Conservation (phyloP, 1,140 invertebrate species). For the Drosophila nigromelanica region DNA sequence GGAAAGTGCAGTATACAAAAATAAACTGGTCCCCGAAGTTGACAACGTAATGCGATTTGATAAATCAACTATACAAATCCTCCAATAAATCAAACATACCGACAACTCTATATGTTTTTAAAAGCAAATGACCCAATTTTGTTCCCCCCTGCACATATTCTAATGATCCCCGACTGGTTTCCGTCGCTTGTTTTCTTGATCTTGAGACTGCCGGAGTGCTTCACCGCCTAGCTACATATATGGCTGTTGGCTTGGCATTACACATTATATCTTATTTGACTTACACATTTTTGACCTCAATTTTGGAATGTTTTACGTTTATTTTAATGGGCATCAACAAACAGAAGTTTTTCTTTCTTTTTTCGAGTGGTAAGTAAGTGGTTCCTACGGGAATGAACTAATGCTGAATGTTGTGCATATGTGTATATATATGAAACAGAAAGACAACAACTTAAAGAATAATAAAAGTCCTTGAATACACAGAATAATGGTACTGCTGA, state of each 20-base stretch:
- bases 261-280: slow-evolving; percentile 51
- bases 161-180: slow-evolving; percentile 26
- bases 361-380: slow-evolving; percentile 1
- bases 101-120: not conserved
- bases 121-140: slow-evolving; percentile 68
- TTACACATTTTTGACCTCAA: slow-evolving; percentile 73
- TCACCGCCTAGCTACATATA: not conserved
- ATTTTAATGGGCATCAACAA: slow-evolving; percentile 42
- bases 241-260: not conserved
- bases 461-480: too few relatives aligned
- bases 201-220: slow-evolving; percentile 1
- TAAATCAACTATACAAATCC: slow-evolving; percentile 71
- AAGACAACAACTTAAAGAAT: too few relatives aligned
- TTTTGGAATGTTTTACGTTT: slow-evolving; percentile 61
- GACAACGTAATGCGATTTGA: slow-evolving; percentile 49
- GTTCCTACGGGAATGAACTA: slow-evolving; percentile 5
- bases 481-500: too few relatives aligned
- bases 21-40: slow-evolving; percentile 45
- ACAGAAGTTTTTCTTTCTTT: slow-evolving; percentile 19
- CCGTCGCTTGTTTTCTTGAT: slow-evolving; percentile 1
- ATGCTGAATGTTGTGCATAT: slow-evolving; percentile 19
- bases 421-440: not conserved
- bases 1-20: slow-evolving; percentile 36
- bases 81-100: slow-evolving; percentile 56
- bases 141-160: slow-evolving; percentile 13